Conservation (phyloP, 2,113 vertebrate species). For the Phylloscopus whistleri region DNA sequence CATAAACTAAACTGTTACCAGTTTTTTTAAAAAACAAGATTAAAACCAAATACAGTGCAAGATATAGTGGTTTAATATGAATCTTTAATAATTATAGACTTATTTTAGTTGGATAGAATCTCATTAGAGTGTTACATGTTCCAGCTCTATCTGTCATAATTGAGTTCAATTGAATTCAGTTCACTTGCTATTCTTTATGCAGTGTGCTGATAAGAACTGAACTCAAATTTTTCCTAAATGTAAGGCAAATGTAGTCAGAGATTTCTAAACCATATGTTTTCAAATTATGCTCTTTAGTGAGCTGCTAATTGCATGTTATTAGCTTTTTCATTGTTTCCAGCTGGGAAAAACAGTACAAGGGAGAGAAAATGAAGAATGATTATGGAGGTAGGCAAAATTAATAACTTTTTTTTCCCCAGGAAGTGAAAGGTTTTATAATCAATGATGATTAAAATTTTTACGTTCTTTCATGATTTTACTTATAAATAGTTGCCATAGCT, state of each 20-base stretch:
- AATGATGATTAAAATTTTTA: neutral
- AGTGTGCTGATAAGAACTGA: neutral
- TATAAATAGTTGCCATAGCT: neutral
- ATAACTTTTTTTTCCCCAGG: neutral
- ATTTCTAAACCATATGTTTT: constrained; percentile 26
- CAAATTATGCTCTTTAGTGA: neutral
- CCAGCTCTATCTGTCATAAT: neutral
- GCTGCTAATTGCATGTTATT: neutral
- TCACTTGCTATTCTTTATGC: neutral
- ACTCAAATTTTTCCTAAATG: neutral
- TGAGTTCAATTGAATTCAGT: neutral
- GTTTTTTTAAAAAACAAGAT: neutral
- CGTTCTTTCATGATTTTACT: neutral
- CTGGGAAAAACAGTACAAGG: neutral
- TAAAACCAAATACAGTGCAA: neutral
- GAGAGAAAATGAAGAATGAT: neutral
- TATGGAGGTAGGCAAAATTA: neutral
- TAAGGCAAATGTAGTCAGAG: neutral
- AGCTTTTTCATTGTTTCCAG: neutral
- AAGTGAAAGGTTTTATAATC: neutral
- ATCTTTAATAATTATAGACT: neutral
- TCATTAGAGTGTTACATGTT: neutral
- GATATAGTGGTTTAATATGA: neutral
- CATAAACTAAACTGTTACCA: neutral
- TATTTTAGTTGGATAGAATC: neutral